phyloP scores from a whole-genome alignment of 2,888 invertebrate species.

The Phaonia tiefii region DNA sequence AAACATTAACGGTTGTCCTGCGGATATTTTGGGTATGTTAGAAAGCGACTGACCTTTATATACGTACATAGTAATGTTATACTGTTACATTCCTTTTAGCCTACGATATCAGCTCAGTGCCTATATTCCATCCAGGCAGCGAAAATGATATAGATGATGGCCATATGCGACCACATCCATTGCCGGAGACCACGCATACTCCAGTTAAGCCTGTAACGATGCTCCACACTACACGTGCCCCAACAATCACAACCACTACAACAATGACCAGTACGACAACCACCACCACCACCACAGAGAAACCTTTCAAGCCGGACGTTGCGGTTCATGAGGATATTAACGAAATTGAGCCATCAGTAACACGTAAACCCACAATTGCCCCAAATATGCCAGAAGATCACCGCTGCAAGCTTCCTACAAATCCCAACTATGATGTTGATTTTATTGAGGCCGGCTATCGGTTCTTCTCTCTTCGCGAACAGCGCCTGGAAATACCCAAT shows the following conservation, averaged over 20 bases:
- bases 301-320: constrained; percentile 40
- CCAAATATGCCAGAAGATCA: constrained; percentile 75
- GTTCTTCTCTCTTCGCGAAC: constrained; percentile 82
- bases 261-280: constrained; percentile 75
- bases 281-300: constrained; percentile 64
- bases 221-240: constrained; percentile 68
- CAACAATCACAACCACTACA: constrained; percentile 69
- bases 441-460: constrained; percentile 77
- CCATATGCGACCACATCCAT: constrained; percentile 66
- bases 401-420: constrained; percentile 76
- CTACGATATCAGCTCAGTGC: constrained; percentile 74
- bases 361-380: constrained; percentile 64
- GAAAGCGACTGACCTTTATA: background rate
- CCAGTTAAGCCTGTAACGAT: constrained; percentile 65
- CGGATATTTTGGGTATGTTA: constrained; percentile 75
- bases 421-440: constrained; percentile 78
- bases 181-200: constrained; percentile 69
- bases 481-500: constrained; percentile 87
- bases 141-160: constrained; percentile 70
- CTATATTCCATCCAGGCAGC: constrained; percentile 75
- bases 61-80: background rate
- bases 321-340: constrained; percentile 42
- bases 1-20: constrained; percentile 83
- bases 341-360: constrained; percentile 68
- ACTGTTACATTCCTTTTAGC: constrained; percentile 69